Conservation (phyloP, 2,888 invertebrate genomes). For the Strigamia transsilvanica region DNA sequence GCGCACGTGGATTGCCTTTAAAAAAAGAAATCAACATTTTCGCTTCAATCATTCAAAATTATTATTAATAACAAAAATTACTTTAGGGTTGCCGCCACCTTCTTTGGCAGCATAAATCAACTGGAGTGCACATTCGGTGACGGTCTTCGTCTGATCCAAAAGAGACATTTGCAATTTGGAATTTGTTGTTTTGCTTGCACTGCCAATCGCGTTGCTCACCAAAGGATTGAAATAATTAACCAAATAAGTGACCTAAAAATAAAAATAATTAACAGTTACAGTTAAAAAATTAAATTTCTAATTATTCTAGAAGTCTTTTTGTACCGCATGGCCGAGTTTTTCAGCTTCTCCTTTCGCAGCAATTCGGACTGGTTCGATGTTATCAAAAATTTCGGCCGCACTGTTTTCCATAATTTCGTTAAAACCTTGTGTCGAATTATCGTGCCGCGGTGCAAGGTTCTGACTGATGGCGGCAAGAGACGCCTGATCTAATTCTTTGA, state of each 20-base stretch:
- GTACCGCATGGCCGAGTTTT: constrained; percentile 87
- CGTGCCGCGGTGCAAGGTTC: constrained; percentile 74
- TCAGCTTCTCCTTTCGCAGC: constrained; percentile 93
- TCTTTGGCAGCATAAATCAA: constrained; percentile 85
- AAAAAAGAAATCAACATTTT: constrained; percentile 54
- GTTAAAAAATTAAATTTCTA: not conserved
- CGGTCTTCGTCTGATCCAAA: constrained; percentile 91
- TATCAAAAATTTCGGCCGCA: constrained; percentile 81
- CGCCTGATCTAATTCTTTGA: constrained; percentile 85
- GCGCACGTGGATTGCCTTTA: constrained; percentile 79
- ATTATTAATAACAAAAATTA: constrained; percentile 61
- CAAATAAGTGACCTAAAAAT: constrained; percentile 64
- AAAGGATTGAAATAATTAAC: constrained; percentile 85
- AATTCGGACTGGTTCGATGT: constrained; percentile 81
- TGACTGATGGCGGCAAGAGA: constrained; percentile 88
- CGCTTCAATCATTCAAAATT: not conserved
- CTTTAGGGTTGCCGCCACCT: constrained; percentile 91
- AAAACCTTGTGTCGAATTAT: constrained; percentile 77
- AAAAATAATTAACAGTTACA: constrained; percentile 36
- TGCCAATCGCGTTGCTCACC: constrained; percentile 80
- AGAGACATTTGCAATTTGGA: constrained; percentile 85
- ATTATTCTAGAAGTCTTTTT: not conserved
- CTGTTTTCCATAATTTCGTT: constrained; percentile 82
- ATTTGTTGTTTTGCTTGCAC: constrained; percentile 85
- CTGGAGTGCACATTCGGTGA: constrained; percentile 89